These are phyloP conservation scores for Callitettix versicolor DNA, from an alignment of 1,140 invertebrate genomes.

Conservation along the genomic window DNA sequence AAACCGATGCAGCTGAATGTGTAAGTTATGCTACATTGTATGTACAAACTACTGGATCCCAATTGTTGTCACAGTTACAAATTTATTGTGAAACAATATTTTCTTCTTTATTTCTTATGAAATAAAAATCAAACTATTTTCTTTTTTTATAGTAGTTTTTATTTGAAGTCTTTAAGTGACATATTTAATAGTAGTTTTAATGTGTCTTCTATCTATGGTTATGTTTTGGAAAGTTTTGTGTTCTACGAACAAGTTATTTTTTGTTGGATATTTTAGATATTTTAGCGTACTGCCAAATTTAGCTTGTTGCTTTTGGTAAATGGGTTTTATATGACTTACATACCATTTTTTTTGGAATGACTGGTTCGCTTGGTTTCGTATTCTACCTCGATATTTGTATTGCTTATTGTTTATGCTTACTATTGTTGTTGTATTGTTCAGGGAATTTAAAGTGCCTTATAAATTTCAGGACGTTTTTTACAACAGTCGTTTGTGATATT, in stretches of 20 bases:
- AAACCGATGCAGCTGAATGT: too few species aligned
- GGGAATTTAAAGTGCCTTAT: too few species aligned
- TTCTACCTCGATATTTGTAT: background rate
- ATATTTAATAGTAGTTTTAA: background rate
- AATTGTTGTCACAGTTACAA: background rate
- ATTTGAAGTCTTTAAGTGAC: too few species aligned
- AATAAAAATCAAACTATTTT: too few species aligned
- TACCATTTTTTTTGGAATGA: background rate
- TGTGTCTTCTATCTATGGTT: background rate
- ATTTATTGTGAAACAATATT: background rate
- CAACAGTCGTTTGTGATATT: too few species aligned
- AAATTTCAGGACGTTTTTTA: too few species aligned
- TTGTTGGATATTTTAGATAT: background rate
- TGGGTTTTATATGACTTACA: background rate
- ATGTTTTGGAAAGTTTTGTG: conserved; percentile 2
- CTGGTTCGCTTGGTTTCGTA: background rate
- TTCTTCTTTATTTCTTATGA: background rate
- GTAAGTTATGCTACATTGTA: too few species aligned
- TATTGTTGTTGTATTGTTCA: too few species aligned
- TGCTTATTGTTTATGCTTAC: too few species aligned
- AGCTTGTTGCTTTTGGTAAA: background rate
- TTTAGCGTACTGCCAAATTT: background rate
- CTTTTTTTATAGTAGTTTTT: too few species aligned
- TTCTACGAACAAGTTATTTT: background rate
- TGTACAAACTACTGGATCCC: background rate